Conservation (phyloP, 2,888 invertebrate genomes). For the Rhingia rostrata region DNA sequence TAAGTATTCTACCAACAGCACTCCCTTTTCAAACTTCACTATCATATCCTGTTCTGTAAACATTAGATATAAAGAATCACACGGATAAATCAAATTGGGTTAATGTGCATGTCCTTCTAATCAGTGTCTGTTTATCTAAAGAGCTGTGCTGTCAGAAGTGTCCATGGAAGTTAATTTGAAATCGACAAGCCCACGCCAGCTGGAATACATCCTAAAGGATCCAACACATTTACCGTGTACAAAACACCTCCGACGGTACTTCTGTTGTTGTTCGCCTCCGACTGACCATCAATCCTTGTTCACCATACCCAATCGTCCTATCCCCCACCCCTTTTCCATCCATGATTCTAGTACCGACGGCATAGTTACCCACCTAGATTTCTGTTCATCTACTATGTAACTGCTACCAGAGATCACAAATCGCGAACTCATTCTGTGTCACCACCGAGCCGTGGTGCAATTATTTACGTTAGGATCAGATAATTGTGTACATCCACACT, state of each 20-base stretch:
- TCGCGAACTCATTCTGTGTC: conserved; percentile 72
- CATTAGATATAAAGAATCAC: too few relatives aligned
- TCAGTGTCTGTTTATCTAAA: conserved; percentile 6
- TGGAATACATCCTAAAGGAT: neutral
- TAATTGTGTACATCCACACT: conserved; percentile 44
- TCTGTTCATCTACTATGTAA: neutral
- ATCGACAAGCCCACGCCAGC: neutral
- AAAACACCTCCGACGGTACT: neutral
- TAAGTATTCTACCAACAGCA: too few relatives aligned
- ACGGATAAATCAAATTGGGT: too few relatives aligned
- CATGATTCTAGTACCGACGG: too few relatives aligned
- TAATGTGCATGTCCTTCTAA: neutral
- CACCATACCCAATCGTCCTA: conserved; percentile 15
- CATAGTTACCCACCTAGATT: neutral
- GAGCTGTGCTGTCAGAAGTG: neutral
- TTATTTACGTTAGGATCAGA: conserved; percentile 72
- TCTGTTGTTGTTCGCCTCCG: conserved; percentile 18
- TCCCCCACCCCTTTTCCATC: neutral
- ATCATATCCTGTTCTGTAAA: too few relatives aligned
- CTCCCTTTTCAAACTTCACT: too few relatives aligned
- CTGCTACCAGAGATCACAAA: conserved; percentile 64
- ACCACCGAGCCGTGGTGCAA: conserved; percentile 68
- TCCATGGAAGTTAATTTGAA: conserved; percentile 14
- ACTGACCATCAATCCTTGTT: conserved; percentile 30
- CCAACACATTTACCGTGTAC: neutral